Base-by-base conservation (phyloP, 92 coral and sea anemone genomes). In the Galaxea fascicularis region DNA sequence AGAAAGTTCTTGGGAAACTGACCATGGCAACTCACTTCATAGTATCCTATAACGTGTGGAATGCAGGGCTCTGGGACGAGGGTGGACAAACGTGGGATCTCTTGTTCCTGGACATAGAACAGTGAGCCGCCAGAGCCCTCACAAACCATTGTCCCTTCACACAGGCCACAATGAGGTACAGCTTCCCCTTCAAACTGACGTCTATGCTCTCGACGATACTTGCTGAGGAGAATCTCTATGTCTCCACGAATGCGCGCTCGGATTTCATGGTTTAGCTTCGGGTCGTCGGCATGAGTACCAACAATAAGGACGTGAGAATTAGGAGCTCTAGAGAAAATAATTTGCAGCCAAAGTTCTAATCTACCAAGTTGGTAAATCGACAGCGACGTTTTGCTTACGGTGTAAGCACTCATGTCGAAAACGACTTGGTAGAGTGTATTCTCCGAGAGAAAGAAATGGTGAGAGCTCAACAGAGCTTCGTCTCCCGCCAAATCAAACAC, bases 1-100 rank as follows among this genome's bases (percentile, higher is more conserved):
- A 85, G 75, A 31, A 94, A 84, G 41, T 74, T 65, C 76, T 87
- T 90, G 17, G 98, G 98, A 80, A 86, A 92, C 73, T 82, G 95
- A 54, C 89, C 93, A 52, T 86, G 93, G 72, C 93, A 86, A 88
- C 98, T 94, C 13, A 94, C 92, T 60, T 94, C 98, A 60, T 89
- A 94, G 90, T 92, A 94, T 0, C 98, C 98, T 6, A 94, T 92
- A 18, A 94, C 85, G 63, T 94, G 98, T n/a, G 98, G 98, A 30
- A 94, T 80, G 45, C 93, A 92, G 49, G 98, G 92, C 12, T 86
- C 77, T 21, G 98, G 95, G 14, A 77, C 76, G 44, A 65, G 26
- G 9, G 70, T 60, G 26, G 84, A 65, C 22, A 46, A 65, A 49
- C 47, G 84, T 31, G 88, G 92, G 47, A 39, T 54, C 24, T 26